Evolutionary conservation across 2,797 vertebrate species (phyloP), one percentile per base, ranked within the genome.

Genomic region (Paratrypauchen microcephalus): DNA sequence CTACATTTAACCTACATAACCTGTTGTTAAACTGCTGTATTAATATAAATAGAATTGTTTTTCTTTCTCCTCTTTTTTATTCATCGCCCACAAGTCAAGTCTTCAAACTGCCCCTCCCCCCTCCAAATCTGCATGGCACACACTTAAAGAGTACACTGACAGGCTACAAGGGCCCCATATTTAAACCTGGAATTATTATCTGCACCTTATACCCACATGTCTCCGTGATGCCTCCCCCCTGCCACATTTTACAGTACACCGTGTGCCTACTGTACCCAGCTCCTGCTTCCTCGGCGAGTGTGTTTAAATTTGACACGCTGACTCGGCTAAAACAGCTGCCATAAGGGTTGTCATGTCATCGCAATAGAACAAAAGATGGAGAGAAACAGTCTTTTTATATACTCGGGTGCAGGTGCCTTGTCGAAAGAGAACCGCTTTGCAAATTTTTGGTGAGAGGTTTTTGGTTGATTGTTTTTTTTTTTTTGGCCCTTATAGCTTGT

Each of bases 321-420:
- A 39, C 47, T 70, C 54, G 39, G 11, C 45, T 60, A 66, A 71
- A 69, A 72, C 45, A 59, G 18, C 39, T 56, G 56, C 71, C 24
- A 52, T 28, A n/a, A 57, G 48, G 21, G 23, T 68, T 70, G 71
- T 63, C 18, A 52, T 32, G 65, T 65, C 63, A 15, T 41, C 26
- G 66, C 6, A 15, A 64, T 71, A 13, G 62, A 19, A 64, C 21
- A 58, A 70, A 52, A 73, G 58, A 6, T 36, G 61, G 12, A 41
- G 12, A 21, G 12, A 24, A 23, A 67, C 71, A 16, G 2, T 75
- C 16, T 39, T 55, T 67, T 62, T 61, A 61, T 61, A 61, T 12
- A 72, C 50, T 21, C 48, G 76, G 65, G 32, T 65, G 54, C 72
- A 69, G 55, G 13, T 30, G 39, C 24, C 63, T 66, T 41, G 54